Conservation (phyloP, 2,113 vertebrate species). For the Lota lota region DNA sequence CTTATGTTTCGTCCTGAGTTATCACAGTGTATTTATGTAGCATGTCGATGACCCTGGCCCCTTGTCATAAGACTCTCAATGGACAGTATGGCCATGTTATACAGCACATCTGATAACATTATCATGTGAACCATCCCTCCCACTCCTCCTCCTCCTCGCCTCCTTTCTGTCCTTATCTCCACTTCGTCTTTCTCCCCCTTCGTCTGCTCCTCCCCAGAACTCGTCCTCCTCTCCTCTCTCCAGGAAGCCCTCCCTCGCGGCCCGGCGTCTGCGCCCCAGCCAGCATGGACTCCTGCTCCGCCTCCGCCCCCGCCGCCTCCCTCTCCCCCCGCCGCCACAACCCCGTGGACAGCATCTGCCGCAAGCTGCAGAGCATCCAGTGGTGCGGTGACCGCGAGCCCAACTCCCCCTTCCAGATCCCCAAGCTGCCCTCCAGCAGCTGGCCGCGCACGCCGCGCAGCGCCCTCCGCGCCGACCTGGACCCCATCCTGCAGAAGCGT, state of each 20-base stretch:
- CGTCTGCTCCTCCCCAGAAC: slow-evolving; percentile 38
- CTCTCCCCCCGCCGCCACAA: slow-evolving; percentile 74
- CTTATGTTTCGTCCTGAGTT: no score
- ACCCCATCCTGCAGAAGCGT: slow-evolving; percentile 77
- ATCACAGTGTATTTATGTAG: no score
- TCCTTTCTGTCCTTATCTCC: no score
- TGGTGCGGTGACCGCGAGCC: slow-evolving; percentile 75
- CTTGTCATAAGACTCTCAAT: no score
- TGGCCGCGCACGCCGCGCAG: slow-evolving; percentile 76
- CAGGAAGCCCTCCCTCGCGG: slow-evolving; percentile 20
- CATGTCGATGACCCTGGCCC: no score
- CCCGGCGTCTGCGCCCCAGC: slow-evolving; percentile 8
- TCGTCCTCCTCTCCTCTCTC: slow-evolving; percentile 38
- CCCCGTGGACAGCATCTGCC: slow-evolving; percentile 87
- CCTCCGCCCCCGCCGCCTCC: neutral
- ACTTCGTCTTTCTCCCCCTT: neutral
- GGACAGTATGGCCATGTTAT: no score
- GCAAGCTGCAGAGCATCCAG: slow-evolving; percentile 84
- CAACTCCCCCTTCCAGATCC: slow-evolving; percentile 77
- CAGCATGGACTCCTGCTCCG: slow-evolving; percentile 61
- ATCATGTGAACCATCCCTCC: neutral
- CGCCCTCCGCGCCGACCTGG: slow-evolving; percentile 72
- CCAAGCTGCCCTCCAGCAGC: slow-evolving; percentile 77
- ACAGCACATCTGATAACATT: neutral
- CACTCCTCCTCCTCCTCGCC: no score